Base-by-base conservation (phyloP, 2,888 invertebrate genomes). In the Drosophila limbata region DNA sequence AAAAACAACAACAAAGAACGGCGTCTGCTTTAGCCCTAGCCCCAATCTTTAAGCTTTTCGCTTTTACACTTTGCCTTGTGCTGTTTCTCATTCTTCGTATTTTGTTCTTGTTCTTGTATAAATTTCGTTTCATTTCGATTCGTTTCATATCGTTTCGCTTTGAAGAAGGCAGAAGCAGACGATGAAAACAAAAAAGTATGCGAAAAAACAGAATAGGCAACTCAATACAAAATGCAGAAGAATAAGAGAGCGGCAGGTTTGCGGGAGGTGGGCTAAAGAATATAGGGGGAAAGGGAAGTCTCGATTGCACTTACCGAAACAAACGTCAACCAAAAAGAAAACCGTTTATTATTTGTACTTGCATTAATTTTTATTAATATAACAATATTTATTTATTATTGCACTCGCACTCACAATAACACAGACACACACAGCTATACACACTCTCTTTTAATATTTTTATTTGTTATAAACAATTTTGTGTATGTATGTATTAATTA, bases 131-230 rank as follows among this genome's bases (percentile, higher is more conserved):
- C 64, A 55, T 55, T 67, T 67, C 68, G 19, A 42, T 67, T 40
- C 57, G 19, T 42, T 57, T 57, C 51, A 15, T 31, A 48, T 28
- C 28, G 52, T 37, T 59, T 56, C 51, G 37, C 39, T 55, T 31
- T 37, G 47, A 55, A 69, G 55, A 67, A 37, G n/a, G 69, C 68
- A 72, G 79, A 78, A 78, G 56, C 82, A 84, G 86, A 85, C 86
- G 84, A 84, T 88, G 84, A 84, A 84, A 84, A 84, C 84, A 84
- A 88, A 84, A 84, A 85, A 79, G 77, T 73, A 82, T 72, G 74
- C 63, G 63, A 79, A 83, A 69, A 79, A 77, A 71, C 72, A 81
- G 73, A 78, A 82, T 74, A 67, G 69, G 61, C 71, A 75, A 70
- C 45, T 51, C 39, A 50, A 39, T 57, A 65, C 62, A 67, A 67